Evolutionary conservation across 2,888 invertebrate species (phyloP), one percentile per base, ranked within the genome.

Genomic region (Pyrrhosoma nymphula): DNA sequence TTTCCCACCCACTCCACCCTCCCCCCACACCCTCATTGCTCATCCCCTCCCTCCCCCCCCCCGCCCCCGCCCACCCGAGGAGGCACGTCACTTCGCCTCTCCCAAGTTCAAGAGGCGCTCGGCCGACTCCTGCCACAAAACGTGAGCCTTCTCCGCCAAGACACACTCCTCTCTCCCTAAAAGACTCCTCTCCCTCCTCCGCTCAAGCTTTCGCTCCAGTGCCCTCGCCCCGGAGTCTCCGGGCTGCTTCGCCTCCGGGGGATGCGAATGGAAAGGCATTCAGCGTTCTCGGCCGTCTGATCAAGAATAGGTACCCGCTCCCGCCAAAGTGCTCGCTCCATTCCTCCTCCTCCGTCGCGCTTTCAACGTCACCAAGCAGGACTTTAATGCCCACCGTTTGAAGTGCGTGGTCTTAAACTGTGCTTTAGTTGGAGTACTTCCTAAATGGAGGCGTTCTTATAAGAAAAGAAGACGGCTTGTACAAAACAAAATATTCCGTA

Each of bases 71-170:
- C 35, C 10, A 16, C 82, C 16, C 30, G 16, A 30, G 35, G 26
- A 69, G 69, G 69, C 88, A 89, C 89, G 89, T 56, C 89, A 89
- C 89, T 56, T 55, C 89, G 47, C 55, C 55, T 89, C 88, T 23
- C 2, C 39, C 35, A 89, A 89, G 89, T 89, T 56, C 55, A 35
- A 35, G 89, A 89, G 89, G 56, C 55, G 89, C 47, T 89, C n/a
- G 23, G 14, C 26, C 89, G 56, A 56, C 89, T 89, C 89, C 89
- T 89, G 47, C 89, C 55, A 47, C 89, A 89, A 89, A 89, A 89
- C 56, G 89, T 89, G 82, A 82, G 35, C 82, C 82, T 82, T 18
- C 69, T 47, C 47, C 12, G 60, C 82, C 4, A 82, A 30, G 82
- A 18, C 82, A 14, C n/a, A 12, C 35, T 8, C 8, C 82, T 16